Base-by-base conservation (phyloP, 1,140 invertebrate species). In the Orchestia grillus region DNA sequence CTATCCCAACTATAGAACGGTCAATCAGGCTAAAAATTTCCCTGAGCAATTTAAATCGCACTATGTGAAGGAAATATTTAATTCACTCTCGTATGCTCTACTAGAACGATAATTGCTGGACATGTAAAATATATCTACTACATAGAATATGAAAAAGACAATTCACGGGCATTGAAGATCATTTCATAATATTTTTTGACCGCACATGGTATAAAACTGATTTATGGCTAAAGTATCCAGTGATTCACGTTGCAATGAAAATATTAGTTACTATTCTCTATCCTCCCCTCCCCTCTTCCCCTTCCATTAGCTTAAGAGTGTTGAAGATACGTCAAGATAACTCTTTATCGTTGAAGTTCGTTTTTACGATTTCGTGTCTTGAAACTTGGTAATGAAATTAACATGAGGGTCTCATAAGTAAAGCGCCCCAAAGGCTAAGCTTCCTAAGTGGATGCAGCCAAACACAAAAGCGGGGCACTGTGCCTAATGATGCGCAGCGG, bases 371-470 rank as follows among this genome's bases (percentile, higher is more conserved):
- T 90, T 44, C 36, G 88, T 42, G 88, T 41, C 41, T 42, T 42
- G 88, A 44, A 41, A 90, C 88, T 90, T 90, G 88, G 28, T 90
- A 90, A 90, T 90, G 88, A 90, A 90, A 90, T 90, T 90, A 90
- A 90, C 88, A 90, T 90, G 88, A 90, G 88, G 28, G 42, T 41
- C 41, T 15, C n/a, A 44, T 90, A 90, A 90, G 42, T 43, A 90
- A 90, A 90, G 41, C 6, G 87, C 88, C 36, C 88, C 0, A 42
- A 41, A 15, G 4, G 41, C 88, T 90, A 44, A 42, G 41, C 88
- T 42, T 90, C 41, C 42, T 42, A 36, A 15, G 62, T 19, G 62
- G 62, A 77, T 77, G 62, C 62, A 77, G 62, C 62, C 62, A 77
- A 77, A 77, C 62, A 77, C 36, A 77, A 23, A 77, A 77, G 62